These are phyloP conservation scores for Ceratina calcarata DNA, from an alignment of 1,140 invertebrate genomes.

Conservation along the genomic window DNA sequence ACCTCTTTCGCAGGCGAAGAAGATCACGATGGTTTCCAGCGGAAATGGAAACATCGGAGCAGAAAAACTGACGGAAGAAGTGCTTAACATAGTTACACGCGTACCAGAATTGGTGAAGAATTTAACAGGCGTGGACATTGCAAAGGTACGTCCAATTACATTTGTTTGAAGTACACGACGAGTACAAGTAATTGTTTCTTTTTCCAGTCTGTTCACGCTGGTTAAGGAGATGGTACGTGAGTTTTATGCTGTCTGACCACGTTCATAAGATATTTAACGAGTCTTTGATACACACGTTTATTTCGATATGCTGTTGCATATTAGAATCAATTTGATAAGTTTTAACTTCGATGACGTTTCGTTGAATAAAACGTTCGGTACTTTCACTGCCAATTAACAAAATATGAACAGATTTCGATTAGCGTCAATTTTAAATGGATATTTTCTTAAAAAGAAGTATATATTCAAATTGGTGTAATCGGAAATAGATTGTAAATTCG, in stretches of 20 bases:
- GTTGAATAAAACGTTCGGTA: constrained; percentile 49
- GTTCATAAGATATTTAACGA: constrained; percentile 46
- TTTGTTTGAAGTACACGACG: not conserved
- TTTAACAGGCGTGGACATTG: constrained; percentile 95
- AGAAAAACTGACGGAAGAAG: constrained; percentile 95
- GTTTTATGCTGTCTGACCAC: constrained; percentile 41
- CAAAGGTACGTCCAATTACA: constrained; percentile 82
- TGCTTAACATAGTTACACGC: constrained; percentile 94
- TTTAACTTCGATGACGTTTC: constrained; percentile 31
- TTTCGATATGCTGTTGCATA: constrained; percentile 52
- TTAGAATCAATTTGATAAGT: constrained; percentile 29
- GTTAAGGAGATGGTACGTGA: constrained; percentile 66
- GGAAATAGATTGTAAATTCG: constrained; percentile 31
- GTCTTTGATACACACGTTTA: constrained; percentile 53
- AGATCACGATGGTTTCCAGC: constrained; percentile 96
- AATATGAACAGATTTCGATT: constrained; percentile 23
- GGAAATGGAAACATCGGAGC: constrained; percentile 96
- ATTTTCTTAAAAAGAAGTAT: constrained; percentile 15
- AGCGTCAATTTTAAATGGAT: constrained; percentile 38
- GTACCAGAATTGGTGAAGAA: constrained; percentile 94
- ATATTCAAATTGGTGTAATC: constrained; percentile 22
- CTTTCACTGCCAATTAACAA: constrained; percentile 58
- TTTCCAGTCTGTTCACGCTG: constrained; percentile 78
- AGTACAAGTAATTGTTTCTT: constrained; percentile 41
- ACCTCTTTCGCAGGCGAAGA: constrained; percentile 94